Base-by-base conservation (phyloP, 2,797 vertebrate genomes). In the Fundulus diaphanus region DNA sequence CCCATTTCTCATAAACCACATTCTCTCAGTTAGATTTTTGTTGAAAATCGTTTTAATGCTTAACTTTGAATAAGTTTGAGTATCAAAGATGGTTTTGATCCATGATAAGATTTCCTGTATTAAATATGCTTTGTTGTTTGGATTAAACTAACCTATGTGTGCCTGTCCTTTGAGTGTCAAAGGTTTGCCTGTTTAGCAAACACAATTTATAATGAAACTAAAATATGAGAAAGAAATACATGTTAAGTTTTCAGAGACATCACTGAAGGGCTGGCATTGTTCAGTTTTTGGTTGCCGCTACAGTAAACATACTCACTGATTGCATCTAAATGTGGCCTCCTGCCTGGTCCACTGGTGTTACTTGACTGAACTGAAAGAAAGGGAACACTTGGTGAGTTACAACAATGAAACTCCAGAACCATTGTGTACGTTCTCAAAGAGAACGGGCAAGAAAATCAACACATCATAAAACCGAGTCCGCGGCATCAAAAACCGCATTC, bases 361-460 rank as follows among this genome's bases (percentile, higher is more conserved):
- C 94, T 93, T 85, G 96, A 94, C 87, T 96, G 95, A 85, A 96
- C 96, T 96, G 91, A 90, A 94, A 94, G 61, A 89, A 68, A 90
- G 87, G 81, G 83, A 82, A 87, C 79, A 82, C 74, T 81, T 51
- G 63, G 76, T 87, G 72, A 80, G 73, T 91, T 82, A 83, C 72
- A 69, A 22, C 3, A 78, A 72, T 82, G 48, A 73, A 48, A 9
- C 51, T 71, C 42, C 57, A 33, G 52, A 71, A 61, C 74, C 54
- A 24, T 68, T 8, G 77, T 70, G 52, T 65, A 46, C 49, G 76
- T 83, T 85, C 83, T 82, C 70, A 85, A 66, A 81, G 63, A 44
- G 65, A 84, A 87, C 84, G 87, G 51, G 73, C 63, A 80, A 80
- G 79, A 79, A 84, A 90, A 77, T 81, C 72, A 82, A 83, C 81